Evolutionary conservation across 2,797 vertebrate species (phyloP).

Genomic region (Diplodus puntazzo): DNA sequence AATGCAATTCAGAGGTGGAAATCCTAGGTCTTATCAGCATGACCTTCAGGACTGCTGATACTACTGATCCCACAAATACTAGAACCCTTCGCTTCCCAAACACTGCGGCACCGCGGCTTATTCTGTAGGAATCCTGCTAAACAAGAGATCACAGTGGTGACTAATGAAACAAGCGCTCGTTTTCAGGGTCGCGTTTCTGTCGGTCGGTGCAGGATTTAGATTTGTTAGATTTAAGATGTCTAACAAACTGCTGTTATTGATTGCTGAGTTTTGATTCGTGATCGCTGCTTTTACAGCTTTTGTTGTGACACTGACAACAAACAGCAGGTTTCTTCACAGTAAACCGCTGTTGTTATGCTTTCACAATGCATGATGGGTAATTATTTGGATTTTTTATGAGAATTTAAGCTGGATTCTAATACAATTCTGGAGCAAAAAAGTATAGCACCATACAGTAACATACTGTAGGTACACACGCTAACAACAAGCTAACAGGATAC

Average conservation of each 20-base stretch:
- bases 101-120: conserved; percentile 19
- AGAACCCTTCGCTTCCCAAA: conserved; percentile 50
- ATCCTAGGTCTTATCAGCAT: conserved; percentile 84
- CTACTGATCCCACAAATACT: conserved; percentile 77
- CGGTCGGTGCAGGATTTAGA: neutral
- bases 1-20: conserved; percentile 80
- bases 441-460: no score
- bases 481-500: no score
- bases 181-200: neutral
- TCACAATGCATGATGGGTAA: no score
- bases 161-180: conserved; percentile 19
- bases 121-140: conserved; percentile 39
- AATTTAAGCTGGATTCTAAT: no score
- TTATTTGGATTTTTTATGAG: no score
- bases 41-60: conserved; percentile 85
- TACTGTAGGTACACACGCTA: no score
- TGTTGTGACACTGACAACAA: neutral
- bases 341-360: no score
- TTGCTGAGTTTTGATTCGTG: conserved; percentile 4
- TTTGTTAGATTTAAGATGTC: neutral
- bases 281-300: neutral
- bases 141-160: conserved; percentile 17
- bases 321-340: no score
- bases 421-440: no score
- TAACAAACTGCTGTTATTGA: conserved; percentile 1